A percentile compares a stretch with the other conserved stretches of the same genome.
phyloP scores from a whole-genome alignment of 2,888 invertebrate genomes.

The Macaria notata region DNA sequence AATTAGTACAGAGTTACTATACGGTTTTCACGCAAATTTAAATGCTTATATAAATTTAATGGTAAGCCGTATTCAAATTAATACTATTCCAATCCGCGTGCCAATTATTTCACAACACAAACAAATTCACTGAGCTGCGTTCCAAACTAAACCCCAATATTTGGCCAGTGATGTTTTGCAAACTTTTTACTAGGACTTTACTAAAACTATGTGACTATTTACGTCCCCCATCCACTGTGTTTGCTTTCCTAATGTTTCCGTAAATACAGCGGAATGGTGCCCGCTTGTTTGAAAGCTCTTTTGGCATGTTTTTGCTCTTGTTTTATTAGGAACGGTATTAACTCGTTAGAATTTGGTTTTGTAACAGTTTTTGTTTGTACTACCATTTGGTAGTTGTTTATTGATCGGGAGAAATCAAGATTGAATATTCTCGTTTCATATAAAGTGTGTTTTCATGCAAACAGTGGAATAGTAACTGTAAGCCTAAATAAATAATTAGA shows the following conservation, averaged over 20 bases:
- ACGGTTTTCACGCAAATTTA: no score
- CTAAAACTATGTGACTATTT: constrained; percentile 10
- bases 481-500: no score
- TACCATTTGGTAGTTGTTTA: no score
- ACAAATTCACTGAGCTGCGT: constrained; percentile 4
- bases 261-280: constrained; percentile 16
- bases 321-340: constrained; percentile 5
- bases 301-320: constrained; percentile 12
- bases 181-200: constrained; percentile 17
- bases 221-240: constrained; percentile 19
- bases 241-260: constrained; percentile 24
- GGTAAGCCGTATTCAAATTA: no score
- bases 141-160: constrained; percentile 18
- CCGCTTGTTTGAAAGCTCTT: constrained; percentile 20
- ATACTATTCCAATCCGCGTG: no score
- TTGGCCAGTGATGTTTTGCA: constrained; percentile 17
- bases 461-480: no score
- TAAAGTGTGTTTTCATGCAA: no score
- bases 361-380: no score
- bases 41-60: no score
- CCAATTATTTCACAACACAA: constrained; percentile 1
- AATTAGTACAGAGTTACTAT: no score
- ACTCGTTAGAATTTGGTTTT: background rate
- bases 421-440: no score
- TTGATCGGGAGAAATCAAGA: no score